Evolutionary conservation across 53 echinoderm and acorn worm genomes (phyloP).

Genomic region (Mesocentrotus franciscanus): DNA sequence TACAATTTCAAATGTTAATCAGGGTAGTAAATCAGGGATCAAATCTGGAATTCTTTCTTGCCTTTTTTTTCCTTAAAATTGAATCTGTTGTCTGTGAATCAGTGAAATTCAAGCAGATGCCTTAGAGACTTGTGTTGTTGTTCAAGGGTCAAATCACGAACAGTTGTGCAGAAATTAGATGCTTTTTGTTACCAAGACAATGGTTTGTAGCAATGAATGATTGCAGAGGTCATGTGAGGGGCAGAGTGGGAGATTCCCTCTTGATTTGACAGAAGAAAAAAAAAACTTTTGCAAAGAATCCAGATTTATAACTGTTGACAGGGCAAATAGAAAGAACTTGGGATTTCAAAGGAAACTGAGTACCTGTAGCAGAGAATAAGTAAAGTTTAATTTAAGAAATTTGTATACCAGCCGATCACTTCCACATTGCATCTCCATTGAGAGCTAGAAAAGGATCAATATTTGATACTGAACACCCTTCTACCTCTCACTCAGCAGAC

Average conservation of each 20-base stretch:
- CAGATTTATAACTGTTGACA: not conserved
- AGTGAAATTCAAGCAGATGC: not conserved
- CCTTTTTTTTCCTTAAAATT: not conserved
- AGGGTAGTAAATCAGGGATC: not conserved
- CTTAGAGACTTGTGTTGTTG: not conserved
- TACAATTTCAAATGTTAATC: not conserved
- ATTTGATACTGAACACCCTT: no score
- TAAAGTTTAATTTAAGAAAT: no score
- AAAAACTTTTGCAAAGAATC: not conserved
- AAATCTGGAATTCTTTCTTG: not conserved
- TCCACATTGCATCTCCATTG: no score
- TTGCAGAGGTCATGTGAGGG: not conserved
- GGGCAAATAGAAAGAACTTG: not conserved
- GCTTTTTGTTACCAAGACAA: conserved; percentile 37
- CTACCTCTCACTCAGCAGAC: no score
- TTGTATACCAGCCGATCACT: no score
- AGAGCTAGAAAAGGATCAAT: no score
- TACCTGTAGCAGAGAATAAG: no score
- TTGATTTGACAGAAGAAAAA: not conserved
- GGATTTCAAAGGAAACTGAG: no score
- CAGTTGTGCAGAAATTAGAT: not conserved
- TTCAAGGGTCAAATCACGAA: not conserved
- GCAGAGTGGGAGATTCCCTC: not conserved
- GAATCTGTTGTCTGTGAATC: not conserved
- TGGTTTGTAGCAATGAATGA: not conserved